Conservation (phyloP, 2,888 invertebrate species). For the Shargacucullia verbasci region DNA sequence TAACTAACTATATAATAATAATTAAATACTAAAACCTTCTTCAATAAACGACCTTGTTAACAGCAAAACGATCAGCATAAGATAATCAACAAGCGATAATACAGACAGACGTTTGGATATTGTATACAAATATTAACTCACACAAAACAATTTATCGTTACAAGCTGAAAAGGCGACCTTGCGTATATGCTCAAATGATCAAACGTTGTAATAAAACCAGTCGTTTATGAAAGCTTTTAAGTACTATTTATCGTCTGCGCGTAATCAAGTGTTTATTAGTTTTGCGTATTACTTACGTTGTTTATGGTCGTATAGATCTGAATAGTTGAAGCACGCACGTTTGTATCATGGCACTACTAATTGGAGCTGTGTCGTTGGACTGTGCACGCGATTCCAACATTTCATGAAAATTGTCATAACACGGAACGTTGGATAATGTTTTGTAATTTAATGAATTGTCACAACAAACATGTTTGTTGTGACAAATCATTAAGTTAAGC, state of each 20-base stretch:
- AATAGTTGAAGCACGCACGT: conserved; percentile 66
- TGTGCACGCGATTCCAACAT: conserved; percentile 67
- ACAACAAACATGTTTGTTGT: conserved; percentile 49
- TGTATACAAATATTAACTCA: neutral
- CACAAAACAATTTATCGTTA: neutral
- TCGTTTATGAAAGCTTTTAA: conserved; percentile 31
- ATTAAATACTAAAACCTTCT: neutral
- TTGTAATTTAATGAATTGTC: conserved; percentile 53
- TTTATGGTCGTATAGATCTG: conserved; percentile 38
- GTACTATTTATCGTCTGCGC: conserved; percentile 20
- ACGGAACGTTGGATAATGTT: conserved; percentile 54
- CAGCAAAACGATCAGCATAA: conserved; percentile 33
- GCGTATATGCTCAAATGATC: conserved; percentile 12
- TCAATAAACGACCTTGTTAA: conserved; percentile 24
- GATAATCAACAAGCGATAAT: conserved; percentile 8
- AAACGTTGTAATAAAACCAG: conserved; percentile 5
- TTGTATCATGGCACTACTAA: conserved; percentile 63
- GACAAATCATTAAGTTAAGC: too few relatives aligned
- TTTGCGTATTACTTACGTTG: conserved; percentile 43
- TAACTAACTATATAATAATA: too few relatives aligned
- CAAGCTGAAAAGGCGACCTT: conserved; percentile 16
- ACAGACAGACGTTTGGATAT: neutral
- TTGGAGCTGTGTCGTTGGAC: conserved; percentile 56
- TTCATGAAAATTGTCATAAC: conserved; percentile 65
- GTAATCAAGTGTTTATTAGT: conserved; percentile 54